Evolutionary conservation across 2,888 invertebrate species (phyloP), one percentile per base, ranked within the genome.

Genomic region (Lypha dubia): DNA sequence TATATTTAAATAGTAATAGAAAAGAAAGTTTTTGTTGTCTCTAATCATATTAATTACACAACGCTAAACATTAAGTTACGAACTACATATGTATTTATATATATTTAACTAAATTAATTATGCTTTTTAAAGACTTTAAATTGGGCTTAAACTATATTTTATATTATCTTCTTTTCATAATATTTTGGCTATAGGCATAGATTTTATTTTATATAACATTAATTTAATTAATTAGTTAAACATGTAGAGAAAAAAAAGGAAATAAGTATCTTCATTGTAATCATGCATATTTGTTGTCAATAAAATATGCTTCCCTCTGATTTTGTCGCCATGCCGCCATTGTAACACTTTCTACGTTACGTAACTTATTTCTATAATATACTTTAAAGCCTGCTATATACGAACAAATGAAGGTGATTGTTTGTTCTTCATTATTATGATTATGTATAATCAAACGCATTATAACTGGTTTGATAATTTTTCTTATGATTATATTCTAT

Each of bases 101-200:
- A 24, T 46, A 56, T 65, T 71, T 56, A 56, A 17, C 56, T 79
- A 53, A 71, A 70, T 49, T 62, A 70, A 56, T 32, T 24, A 32
- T 46, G 20, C n/a, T 60, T 65, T 79, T 65, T 73, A 73, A 79
- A 73, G 79, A 65, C 71, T 79, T 56, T 46, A 71, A 65, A 5
- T 73, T 56, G 20, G 65, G 67, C 49, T 65, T 56, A 65, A 79
- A 51, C 49, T 79, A 63, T 58, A 77, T n/a, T 56, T 44, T 41
- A n/a, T 17, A 38, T 62, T 62, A 8, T 77, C 35, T 24, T n/a
- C 15, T 7, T 35, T 46, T 46, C 38, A 3, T 32, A 46, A 51
- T 41, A 70, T 79, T 65, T 79, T 71, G 63, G 46, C 60, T 77
- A 41, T 60, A 68, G 44, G 58, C 56, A 28, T 51, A 70, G 60